Percentiles rank a stretch among this genome's conserved stretches.
phyloP scores from a whole-genome alignment of 2,797 vertebrate species.

The Rhabdomys pumilio region DNA sequence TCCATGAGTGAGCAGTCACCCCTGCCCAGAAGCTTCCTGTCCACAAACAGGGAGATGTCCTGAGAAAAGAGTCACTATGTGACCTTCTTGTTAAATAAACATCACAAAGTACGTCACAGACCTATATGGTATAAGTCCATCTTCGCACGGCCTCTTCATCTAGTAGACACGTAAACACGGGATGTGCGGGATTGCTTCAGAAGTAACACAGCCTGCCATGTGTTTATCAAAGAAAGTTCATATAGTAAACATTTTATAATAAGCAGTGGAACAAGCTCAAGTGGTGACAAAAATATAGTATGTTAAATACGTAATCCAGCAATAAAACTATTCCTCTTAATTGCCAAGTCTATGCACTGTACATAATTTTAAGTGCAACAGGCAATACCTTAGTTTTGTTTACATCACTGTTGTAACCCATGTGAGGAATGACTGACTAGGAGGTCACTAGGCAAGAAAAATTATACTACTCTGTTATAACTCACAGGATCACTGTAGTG shows the following conservation, averaged over 20 bases:
- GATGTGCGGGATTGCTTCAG: neutral
- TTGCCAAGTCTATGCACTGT: neutral
- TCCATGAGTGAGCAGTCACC: neutral
- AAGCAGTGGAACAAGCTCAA: neutral
- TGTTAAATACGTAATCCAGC: neutral
- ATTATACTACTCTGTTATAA: neutral
- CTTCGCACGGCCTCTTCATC: neutral
- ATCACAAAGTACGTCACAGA: neutral
- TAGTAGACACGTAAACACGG: neutral
- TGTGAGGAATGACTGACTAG: neutral
- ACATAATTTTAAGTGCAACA: neutral
- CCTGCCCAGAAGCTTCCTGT: neutral
- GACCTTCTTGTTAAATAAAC: neutral
- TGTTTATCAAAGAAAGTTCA: neutral
- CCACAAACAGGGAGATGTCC: neutral
- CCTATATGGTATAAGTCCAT: neutral
- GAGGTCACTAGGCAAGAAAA: neutral
- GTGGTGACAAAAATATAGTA: neutral
- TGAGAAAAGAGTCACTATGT: neutral
- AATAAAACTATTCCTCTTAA: neutral
- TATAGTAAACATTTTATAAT: neutral
- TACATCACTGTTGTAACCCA: neutral
- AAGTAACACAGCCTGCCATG: neutral
- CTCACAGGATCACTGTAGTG: neutral
- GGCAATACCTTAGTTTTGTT: neutral